Evolutionary conservation across 2,113 vertebrate genomes (phyloP).

Genomic region (Limnothrissa miodon): DNA sequence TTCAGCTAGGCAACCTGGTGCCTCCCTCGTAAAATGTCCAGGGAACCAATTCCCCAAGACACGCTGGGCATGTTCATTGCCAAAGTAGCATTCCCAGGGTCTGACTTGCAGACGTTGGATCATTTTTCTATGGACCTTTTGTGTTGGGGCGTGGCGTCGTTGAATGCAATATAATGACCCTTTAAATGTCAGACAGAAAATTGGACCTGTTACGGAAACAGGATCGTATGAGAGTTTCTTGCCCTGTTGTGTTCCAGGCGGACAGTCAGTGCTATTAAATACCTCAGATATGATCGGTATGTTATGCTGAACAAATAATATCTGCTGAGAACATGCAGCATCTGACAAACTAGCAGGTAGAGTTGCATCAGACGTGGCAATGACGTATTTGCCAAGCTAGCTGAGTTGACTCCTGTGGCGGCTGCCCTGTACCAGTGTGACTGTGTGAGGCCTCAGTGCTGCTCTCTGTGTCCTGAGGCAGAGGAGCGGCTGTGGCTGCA

Average conservation of each 20-base stretch:
- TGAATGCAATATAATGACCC: neutral
- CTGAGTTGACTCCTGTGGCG: neutral
- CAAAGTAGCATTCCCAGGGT: neutral
- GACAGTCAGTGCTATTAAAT: neutral
- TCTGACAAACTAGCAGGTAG: neutral
- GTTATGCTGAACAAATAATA: neutral
- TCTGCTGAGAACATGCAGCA: neutral
- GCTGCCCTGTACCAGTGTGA: neutral
- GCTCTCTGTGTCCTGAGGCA: neutral
- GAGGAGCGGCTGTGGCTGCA: neutral
- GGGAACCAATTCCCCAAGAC: neutral
- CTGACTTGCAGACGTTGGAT: neutral
- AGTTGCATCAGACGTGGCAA: neutral
- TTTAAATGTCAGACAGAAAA: constrained; percentile 5
- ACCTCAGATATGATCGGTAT: neutral
- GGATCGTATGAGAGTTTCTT: neutral
- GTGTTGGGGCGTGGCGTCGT: neutral
- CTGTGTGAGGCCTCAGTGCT: neutral
- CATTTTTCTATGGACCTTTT: constrained; percentile 13
- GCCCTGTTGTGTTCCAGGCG: neutral
- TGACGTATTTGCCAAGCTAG: neutral
- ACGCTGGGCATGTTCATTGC: neutral
- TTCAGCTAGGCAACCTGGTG: constrained; percentile 1
- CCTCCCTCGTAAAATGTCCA: neutral
- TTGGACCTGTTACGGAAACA: constrained; percentile 2